Conservation (phyloP, 2,113 vertebrate species). For the Clupea harengus region DNA sequence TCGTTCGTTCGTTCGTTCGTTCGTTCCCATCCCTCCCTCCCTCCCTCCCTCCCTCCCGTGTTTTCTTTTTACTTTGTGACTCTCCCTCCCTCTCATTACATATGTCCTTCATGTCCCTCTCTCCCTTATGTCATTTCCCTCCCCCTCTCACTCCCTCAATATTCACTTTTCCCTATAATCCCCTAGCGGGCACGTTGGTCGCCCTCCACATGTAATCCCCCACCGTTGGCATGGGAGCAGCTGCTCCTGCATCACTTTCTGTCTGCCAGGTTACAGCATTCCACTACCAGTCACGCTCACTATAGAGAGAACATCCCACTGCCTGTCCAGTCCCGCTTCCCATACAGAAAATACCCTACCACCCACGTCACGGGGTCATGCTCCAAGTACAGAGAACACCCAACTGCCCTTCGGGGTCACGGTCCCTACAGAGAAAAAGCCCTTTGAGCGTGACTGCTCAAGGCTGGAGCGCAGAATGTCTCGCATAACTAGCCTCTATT, state of each 20-base stretch:
- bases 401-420: background rate
- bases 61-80: background rate
- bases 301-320: no score
- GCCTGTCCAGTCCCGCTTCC: background rate
- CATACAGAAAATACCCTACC: no score
- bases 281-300: background rate
- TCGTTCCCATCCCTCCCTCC: background rate
- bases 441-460: background rate
- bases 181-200: constrained; percentile 18
- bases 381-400: background rate
- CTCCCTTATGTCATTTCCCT: background rate
- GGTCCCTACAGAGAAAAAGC: background rate
- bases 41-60: background rate
- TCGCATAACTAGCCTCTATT: background rate
- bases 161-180: constrained; percentile 27
- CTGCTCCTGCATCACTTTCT: background rate
- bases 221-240: constrained; percentile 33
- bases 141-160: background rate
- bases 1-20: no score
- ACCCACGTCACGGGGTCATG: background rate
- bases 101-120: background rate
- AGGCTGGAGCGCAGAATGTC: background rate
- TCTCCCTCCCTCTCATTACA: background rate
- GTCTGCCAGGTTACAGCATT: background rate
- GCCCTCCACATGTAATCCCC: constrained; percentile 32